A percentile compares a stretch with the other conserved stretches of the same genome.
Conservation (phyloP, 2,888 invertebrate genomes). For the Megalurothrips usitatus region DNA sequence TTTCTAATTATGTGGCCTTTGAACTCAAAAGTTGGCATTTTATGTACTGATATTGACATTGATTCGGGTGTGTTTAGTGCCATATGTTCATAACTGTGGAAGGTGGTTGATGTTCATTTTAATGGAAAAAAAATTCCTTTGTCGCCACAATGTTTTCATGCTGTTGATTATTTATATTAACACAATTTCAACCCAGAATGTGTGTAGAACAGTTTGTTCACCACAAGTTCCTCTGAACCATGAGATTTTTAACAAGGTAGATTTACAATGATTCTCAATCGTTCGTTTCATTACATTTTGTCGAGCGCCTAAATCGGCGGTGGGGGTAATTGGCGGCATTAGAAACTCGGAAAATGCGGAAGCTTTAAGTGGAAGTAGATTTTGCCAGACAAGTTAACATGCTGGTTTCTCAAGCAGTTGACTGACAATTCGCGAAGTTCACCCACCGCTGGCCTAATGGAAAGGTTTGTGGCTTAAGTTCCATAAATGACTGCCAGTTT, state of each 20-base stretch:
- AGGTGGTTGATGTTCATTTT: neutral
- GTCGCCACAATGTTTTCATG: neutral
- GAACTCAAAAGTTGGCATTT: neutral
- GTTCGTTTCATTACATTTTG: no score
- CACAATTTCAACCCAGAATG: neutral
- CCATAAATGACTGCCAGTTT: slow-evolving; percentile 15
- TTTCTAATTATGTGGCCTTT: neutral
- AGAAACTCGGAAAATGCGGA: no score
- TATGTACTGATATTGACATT: slow-evolving; percentile 15
- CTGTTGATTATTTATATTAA: neutral
- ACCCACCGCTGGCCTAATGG: no score
- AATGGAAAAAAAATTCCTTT: slow-evolving; percentile 2
- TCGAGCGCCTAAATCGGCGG: no score
- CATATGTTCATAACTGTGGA: slow-evolving; percentile 16
- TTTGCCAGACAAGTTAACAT: no score
- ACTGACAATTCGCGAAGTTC: no score
- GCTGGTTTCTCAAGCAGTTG: no score
- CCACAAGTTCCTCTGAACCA: slow-evolving; percentile 6
- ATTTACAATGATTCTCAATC: no score
- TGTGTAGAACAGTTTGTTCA: neutral
- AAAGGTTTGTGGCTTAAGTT: neutral
- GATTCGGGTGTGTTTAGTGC: slow-evolving; percentile 8
- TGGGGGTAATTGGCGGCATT: no score
- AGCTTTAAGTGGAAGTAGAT: no score
- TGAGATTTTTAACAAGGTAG: neutral